Evolutionary conservation across 2,797 vertebrate genomes (phyloP).

Genomic region (Acanthornis magna): DNA sequence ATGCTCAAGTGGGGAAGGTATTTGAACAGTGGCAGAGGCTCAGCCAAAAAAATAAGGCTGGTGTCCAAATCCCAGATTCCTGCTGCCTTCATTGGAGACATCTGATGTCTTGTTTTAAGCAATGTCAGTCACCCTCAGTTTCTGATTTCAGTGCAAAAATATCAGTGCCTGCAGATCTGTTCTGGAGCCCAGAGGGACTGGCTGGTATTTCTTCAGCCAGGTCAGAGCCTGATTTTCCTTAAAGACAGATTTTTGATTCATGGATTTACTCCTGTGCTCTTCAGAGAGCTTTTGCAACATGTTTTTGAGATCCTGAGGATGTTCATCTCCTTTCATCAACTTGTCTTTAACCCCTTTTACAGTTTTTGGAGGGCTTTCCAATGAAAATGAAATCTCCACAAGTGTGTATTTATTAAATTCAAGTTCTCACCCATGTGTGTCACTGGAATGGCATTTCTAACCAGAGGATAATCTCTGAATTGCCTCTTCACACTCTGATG

Average conservation of each 20-base stretch:
- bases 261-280: neutral
- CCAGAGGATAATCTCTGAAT: neutral
- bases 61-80: neutral
- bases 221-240: neutral
- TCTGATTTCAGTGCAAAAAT: neutral
- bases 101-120: neutral
- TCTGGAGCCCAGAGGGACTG: neutral
- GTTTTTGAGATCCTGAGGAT: neutral
- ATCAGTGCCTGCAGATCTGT: neutral
- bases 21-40: neutral
- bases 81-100: neutral
- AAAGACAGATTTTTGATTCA: rapidly evolving
- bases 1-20: neutral
- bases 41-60: neutral
- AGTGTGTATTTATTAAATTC: neutral
- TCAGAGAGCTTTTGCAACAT: neutral
- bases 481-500: neutral
- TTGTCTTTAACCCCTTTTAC: neutral
- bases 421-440: neutral
- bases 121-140: neutral
- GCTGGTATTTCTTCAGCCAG: neutral
- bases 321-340: neutral
- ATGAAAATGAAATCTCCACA: neutral
- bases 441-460: neutral
- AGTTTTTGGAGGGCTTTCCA: neutral